phyloP scores from a whole-genome alignment of 2,113 vertebrate genomes.

The Eudyptes chrysolophus region DNA sequence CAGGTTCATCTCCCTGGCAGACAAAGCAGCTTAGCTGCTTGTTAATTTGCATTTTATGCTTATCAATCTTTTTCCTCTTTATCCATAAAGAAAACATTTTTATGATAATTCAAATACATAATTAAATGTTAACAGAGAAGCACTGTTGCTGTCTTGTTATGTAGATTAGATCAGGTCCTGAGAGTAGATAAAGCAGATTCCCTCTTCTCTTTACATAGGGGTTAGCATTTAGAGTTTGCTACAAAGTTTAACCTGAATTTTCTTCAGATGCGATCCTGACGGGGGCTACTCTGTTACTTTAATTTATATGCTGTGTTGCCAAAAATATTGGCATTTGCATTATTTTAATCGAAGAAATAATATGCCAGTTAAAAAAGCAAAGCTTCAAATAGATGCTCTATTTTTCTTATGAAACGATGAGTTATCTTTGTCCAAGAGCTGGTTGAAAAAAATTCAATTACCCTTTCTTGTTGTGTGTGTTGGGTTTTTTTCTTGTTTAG shows the following conservation, averaged over 20 bases:
- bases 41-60: conserved; percentile 14
- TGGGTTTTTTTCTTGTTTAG: neutral
- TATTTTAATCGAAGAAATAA: neutral
- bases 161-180: neutral
- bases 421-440: neutral
- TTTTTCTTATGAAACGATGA: neutral
- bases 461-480: neutral
- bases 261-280: neutral
- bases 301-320: neutral
- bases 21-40: neutral
- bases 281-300: neutral
- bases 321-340: neutral
- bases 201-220: neutral
- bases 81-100: neutral
- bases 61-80: neutral
- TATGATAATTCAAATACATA: neutral
- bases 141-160: neutral
- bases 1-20: neutral
- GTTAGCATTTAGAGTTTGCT: neutral
- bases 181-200: neutral
- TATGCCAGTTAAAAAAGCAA: neutral
- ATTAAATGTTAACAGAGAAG: neutral
- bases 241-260: neutral
- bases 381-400: neutral
- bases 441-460: neutral